phyloP scores from a whole-genome alignment of 2,888 invertebrate genomes.

The Elmis aenea region DNA sequence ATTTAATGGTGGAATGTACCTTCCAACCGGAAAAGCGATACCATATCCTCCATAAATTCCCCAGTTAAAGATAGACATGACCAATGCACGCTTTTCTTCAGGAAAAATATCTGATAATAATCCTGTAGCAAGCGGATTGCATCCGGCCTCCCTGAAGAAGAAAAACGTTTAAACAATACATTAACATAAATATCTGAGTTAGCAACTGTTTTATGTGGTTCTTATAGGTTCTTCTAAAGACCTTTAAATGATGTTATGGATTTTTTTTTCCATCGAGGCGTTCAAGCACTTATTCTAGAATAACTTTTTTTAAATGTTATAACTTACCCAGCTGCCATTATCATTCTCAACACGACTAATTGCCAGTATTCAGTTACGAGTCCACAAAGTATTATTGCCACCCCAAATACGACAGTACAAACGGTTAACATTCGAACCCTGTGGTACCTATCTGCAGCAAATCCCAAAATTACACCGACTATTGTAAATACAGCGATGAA shows the following conservation, averaged over 20 bases:
- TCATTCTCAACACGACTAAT: constrained; percentile 76
- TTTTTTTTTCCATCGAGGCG: too few relatives aligned
- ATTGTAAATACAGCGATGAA: constrained; percentile 90
- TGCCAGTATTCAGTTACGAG: constrained; percentile 86
- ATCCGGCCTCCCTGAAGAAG: constrained; percentile 70
- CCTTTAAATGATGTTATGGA: not conserved
- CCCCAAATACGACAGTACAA: constrained; percentile 75
- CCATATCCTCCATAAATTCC: constrained; percentile 94
- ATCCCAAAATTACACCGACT: constrained; percentile 78
- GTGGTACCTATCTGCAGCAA: constrained; percentile 74
- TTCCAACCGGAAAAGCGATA: constrained; percentile 85
- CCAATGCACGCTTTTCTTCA: constrained; percentile 76
- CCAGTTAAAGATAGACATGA: constrained; percentile 93
- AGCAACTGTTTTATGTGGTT: too few relatives aligned
- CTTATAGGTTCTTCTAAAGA: not conserved
- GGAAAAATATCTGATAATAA: constrained; percentile 77
- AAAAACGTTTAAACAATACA: too few relatives aligned
- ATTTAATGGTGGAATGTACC: constrained; percentile 72
- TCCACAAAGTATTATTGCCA: constrained; percentile 82
- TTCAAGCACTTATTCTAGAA: too few relatives aligned
- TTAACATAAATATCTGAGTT: too few relatives aligned
- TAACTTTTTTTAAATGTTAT: too few relatives aligned
- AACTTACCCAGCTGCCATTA: constrained; percentile 74
- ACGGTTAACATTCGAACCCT: constrained; percentile 69
- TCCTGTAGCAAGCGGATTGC: constrained; percentile 82